Evolutionary conservation across 2,113 vertebrate species (phyloP).

Genomic region (Panthera leo): DNA sequence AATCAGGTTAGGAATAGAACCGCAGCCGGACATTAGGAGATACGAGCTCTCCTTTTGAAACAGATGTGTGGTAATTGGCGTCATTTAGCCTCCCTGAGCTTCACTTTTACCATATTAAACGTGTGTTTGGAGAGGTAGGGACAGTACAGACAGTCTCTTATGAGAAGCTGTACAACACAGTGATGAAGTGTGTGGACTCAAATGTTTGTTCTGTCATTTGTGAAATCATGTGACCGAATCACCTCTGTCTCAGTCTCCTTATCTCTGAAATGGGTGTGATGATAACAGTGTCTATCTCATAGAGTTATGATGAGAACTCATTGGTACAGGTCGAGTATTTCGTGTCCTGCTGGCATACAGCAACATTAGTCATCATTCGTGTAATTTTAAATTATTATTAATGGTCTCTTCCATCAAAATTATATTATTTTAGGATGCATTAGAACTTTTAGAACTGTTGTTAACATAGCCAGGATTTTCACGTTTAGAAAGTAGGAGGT

Average conservation of each 20-base stretch:
- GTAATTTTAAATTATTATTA: background rate
- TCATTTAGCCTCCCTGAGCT: background rate
- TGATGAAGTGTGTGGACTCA: background rate
- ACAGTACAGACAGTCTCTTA: background rate
- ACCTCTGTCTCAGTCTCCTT: background rate
- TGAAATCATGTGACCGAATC: background rate
- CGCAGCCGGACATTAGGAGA: background rate
- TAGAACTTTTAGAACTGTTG: background rate
- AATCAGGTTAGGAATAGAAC: background rate
- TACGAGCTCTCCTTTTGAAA: background rate
- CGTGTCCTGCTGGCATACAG: background rate
- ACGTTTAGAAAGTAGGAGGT: background rate
- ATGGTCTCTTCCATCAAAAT: background rate
- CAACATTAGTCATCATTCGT: background rate
- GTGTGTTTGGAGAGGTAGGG: background rate
- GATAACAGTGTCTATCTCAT: background rate
- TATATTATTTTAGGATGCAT: background rate
- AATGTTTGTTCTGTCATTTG: background rate
- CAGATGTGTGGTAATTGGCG: background rate
- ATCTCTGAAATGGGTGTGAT: background rate
- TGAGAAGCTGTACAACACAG: background rate
- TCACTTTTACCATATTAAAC: background rate
- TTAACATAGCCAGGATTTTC: constrained; percentile 7
- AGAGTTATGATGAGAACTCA: background rate
- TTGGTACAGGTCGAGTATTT: background rate